Percentiles rank a stretch among this genome's conserved stretches.
Conservation (phyloP, 2,797 vertebrate species). For the Paratrypauchen microcephalus region DNA sequence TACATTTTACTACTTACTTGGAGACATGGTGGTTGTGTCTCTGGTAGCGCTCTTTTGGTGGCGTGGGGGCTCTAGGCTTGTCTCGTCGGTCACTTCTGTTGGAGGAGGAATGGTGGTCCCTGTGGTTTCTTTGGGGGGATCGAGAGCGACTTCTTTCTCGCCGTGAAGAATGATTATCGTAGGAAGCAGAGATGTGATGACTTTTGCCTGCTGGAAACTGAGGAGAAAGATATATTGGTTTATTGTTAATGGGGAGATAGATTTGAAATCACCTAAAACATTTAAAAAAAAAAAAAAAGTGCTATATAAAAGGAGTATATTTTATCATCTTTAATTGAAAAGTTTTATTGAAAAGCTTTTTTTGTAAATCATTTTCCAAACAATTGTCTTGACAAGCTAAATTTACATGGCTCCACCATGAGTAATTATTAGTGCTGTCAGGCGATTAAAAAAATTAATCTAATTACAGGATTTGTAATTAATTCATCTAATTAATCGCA, state of each 20-base stretch:
- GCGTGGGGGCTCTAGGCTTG: constrained; percentile 62
- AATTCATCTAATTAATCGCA: too few relatives aligned
- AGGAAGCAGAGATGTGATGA: constrained; percentile 46
- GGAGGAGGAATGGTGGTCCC: constrained; percentile 45
- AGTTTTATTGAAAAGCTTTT: too few relatives aligned
- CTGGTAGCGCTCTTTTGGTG: constrained; percentile 70
- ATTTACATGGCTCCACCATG: not conserved
- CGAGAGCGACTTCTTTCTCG: constrained; percentile 71
- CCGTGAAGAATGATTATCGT: constrained; percentile 46
- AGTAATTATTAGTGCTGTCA: too few relatives aligned
- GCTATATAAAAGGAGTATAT: too few relatives aligned
- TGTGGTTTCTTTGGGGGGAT: constrained; percentile 70
- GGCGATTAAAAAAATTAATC: too few relatives aligned
- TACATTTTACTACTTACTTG: constrained; percentile 68
- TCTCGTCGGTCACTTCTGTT: constrained; percentile 52
- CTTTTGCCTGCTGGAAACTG: constrained; percentile 74
- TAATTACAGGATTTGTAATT: too few relatives aligned
- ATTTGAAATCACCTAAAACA: not conserved
- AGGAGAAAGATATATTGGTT: not conserved
- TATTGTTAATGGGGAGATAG: not conserved
- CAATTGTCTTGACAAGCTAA: not conserved
- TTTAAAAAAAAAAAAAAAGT: too few relatives aligned
- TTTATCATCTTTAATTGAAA: too few relatives aligned
- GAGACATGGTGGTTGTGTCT: constrained; percentile 74
- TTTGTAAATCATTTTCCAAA: too few relatives aligned